Percentiles rank a stretch among this genome's conserved stretches.
Conservation (phyloP, 2,113 vertebrate genomes). For the Haplochromis vanheusdeni region DNA sequence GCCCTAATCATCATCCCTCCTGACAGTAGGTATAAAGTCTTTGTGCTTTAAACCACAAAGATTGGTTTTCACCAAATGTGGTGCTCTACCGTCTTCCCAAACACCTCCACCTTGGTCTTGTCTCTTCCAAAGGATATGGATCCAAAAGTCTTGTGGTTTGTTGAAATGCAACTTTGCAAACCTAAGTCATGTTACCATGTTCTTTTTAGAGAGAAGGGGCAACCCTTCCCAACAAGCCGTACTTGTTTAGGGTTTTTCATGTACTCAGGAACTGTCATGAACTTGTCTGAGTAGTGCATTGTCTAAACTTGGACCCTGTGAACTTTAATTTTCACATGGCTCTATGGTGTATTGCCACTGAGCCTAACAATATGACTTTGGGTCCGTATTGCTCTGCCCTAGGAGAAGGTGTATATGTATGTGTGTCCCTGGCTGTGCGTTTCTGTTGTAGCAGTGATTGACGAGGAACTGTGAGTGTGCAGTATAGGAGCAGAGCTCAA, state of each 20-base stretch:
- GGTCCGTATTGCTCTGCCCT: no score
- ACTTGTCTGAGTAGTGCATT: background rate
- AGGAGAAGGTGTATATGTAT: no score
- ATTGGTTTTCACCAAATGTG: background rate
- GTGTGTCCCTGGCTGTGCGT: background rate
- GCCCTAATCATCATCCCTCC: background rate
- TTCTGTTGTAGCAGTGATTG: conserved; percentile 54
- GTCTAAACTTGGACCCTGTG: background rate
- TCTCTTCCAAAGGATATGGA: background rate
- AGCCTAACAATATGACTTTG: no score
- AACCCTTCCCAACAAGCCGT: background rate
- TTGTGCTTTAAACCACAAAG: background rate
- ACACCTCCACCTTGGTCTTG: background rate
- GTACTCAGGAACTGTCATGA: background rate
- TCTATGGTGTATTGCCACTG: background rate
- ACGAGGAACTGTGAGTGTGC: conserved; percentile 47
- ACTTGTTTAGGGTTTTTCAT: background rate
- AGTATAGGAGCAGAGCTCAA: conserved; percentile 27
- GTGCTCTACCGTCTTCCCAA: background rate
- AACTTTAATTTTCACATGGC: background rate
- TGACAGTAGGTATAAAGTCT: background rate
- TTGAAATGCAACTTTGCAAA: background rate
- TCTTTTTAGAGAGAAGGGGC: background rate
- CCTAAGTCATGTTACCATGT: background rate
- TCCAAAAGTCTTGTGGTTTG: background rate